Conservation (phyloP, 2,888 invertebrate species). For the Lathronympha strigana region DNA sequence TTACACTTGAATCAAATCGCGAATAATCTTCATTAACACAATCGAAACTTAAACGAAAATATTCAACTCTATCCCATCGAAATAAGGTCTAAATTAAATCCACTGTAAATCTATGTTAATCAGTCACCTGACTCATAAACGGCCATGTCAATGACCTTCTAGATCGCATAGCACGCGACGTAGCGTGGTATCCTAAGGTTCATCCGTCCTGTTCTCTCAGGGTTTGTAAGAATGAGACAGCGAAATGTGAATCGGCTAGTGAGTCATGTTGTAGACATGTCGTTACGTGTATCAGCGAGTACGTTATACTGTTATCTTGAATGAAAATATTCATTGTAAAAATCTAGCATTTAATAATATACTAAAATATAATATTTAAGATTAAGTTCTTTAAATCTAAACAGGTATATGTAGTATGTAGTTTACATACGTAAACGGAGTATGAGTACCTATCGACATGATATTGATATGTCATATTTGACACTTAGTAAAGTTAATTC, state of each 20-base stretch:
- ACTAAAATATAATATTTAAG: too few relatives aligned
- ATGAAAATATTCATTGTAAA: background rate
- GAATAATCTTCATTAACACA: conserved; percentile 5
- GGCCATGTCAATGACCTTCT: conserved; percentile 36
- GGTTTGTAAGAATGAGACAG: conserved; percentile 9
- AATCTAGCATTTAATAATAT: too few relatives aligned
- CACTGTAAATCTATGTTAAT: background rate
- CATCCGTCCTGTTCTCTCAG: conserved; percentile 4
- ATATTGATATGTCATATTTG: too few relatives aligned
- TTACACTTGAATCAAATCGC: background rate
- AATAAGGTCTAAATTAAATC: background rate
- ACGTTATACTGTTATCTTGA: background rate
- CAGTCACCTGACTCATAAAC: conserved; percentile 27
- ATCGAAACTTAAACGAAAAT: background rate
- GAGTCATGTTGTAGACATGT: conserved; percentile 11
- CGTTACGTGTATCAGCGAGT: conserved; percentile 1
- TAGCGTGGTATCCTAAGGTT: background rate
- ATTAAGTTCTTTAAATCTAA: too few relatives aligned
- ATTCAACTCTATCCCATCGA: background rate
- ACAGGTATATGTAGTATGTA: too few relatives aligned
- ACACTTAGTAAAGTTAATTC: too few relatives aligned
- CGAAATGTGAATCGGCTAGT: conserved; percentile 5
- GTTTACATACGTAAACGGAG: too few relatives aligned
- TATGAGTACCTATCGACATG: too few relatives aligned
- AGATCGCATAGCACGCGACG: conserved; percentile 29